Base-by-base conservation (phyloP, 2,797 vertebrate genomes). In the Macroramphosus scolopax region DNA sequence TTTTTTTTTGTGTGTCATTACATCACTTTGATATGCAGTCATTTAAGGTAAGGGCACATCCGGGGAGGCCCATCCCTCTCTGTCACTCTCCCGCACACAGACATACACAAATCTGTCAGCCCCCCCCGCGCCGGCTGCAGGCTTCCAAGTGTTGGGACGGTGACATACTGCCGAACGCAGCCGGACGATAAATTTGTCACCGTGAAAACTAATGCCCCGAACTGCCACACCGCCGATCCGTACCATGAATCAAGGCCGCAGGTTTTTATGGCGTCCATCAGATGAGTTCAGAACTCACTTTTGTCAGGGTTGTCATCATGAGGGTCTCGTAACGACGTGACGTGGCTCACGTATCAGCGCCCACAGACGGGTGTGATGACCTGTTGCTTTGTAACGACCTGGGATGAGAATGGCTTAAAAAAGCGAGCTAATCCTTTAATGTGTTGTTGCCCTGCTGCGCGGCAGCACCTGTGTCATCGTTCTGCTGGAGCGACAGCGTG, bases 161-260 rank as follows among this genome's bases (percentile, higher is more conserved):
- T 69, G 68, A 64, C 62, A 67, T 32, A 68, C 39, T 65, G 56
- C 62, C 56, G 67, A 72, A 64, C 59, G 51, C 62, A 25, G 29
- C 47, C 15, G 42, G 36, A 58, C 77, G 63, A 77, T 68, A 55
- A 34, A 79, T 73, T 57, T 67, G 69, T 67, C 64, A 36, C 39
- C 25, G 52, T 47, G 56, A 56, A 67, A 70, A 77, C 64, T 52
- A 68, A 62, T 41, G 35, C 38, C 34, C 26, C 32, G 13, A 42
- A 28, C 38, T 40, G 43, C 35, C 53, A 32, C 20, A 17, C 15
- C 18, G 38, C 22, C 52, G 11, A 46, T 47, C 32, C 32, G 17
- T 37, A 13, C 24, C 25, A 15, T 15, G 17, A 53, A 55, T 63
- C 59, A 38, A 29, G 37, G 13, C 25, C 34, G 34, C 13, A n/a